Conservation (phyloP, 1,140 invertebrate species). For the Drosophila kepulauana region DNA sequence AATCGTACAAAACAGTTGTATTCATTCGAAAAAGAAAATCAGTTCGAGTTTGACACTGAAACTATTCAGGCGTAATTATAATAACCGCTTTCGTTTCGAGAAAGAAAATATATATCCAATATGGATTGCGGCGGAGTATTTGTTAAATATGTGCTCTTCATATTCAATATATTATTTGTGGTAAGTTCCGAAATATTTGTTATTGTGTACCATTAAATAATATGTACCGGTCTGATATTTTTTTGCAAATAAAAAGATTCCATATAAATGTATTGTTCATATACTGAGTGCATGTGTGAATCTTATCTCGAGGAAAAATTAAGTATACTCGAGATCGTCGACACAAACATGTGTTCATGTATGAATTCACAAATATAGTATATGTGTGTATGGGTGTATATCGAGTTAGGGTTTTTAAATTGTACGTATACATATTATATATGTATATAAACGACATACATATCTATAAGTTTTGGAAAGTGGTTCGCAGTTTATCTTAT, state of each 20-base stretch:
- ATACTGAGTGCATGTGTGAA: slow-evolving; percentile 15
- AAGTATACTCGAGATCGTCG: slow-evolving; percentile 22
- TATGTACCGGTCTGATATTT: background rate
- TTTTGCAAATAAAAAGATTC: background rate
- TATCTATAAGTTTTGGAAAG: slow-evolving; percentile 26
- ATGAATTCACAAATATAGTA: slow-evolving; percentile 8
- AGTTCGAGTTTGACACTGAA: slow-evolving; percentile 4
- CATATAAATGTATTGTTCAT: background rate
- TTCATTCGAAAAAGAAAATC: background rate
- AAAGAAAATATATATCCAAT: slow-evolving; percentile 9
- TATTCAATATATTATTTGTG: slow-evolving; percentile 94
- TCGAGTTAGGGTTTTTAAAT: slow-evolving; percentile 18
- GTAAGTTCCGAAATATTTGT: slow-evolving; percentile 86
- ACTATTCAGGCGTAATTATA: slow-evolving; percentile 9
- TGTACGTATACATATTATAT: slow-evolving; percentile 6
- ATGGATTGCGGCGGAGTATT: slow-evolving; percentile 90
- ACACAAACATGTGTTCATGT: background rate
- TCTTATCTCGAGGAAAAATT: slow-evolving; percentile 51
- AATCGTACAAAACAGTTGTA: background rate
- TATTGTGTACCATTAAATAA: background rate
- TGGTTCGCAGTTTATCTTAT: slow-evolving; percentile 58
- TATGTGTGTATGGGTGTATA: slow-evolving; percentile 1
- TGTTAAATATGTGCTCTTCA: slow-evolving; percentile 93
- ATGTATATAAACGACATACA: slow-evolving; percentile 12
- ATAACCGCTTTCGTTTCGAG: background rate